Base-by-base conservation (phyloP, 2,113 vertebrate genomes). In the Cephalopholis sonnerati region DNA sequence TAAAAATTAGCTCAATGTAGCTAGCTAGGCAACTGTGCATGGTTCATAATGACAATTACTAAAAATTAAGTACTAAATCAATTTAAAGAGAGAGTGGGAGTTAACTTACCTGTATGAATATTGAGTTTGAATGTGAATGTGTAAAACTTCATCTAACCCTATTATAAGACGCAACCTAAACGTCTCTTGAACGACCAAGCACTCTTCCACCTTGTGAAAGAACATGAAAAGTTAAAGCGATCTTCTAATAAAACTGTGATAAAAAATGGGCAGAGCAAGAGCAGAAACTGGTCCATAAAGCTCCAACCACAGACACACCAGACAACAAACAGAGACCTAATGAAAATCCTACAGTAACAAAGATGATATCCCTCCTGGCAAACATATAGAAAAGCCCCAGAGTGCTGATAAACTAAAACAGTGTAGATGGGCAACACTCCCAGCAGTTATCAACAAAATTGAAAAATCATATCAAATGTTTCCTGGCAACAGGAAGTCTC, bases 371-470 rank as follows among this genome's bases (percentile, higher is more conserved):
- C 81, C 87, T 86, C 58, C 69, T 74, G 85, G 83, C 81, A 73
- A 84, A 83, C 79, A 63, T 44, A 80, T 53, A 82, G 27, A 82
- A 81, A 83, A 73, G 68, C 85, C 81, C 75, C 41, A 0, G 79
- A 88, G 74, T 77, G 88, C 79, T 64, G 86, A 74, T 89, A 79
- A 83, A 88, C 81, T 83, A 65, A 87, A 86, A 72, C 84, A 62
- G 50, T 61, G 79, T 67, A 41, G 84, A 85, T 87, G 86, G 84
- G 88, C 82, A 84, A 50, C 65, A 61, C 84, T 92, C 82, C 88
- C 88, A 71, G 88, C 90, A 88, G 79, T 91, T 90, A 88, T 77
- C 90, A 81, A 25, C 81, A 68, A 85, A 87, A 85, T 54, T 88
- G 74, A 87, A 88, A 90, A 88, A 80, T 87, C 81, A 78, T 79